Evolutionary conservation across 2,888 invertebrate species (phyloP), one percentile per base, ranked within the genome.

Genomic region (Gymnoscelis rufifasciata): DNA sequence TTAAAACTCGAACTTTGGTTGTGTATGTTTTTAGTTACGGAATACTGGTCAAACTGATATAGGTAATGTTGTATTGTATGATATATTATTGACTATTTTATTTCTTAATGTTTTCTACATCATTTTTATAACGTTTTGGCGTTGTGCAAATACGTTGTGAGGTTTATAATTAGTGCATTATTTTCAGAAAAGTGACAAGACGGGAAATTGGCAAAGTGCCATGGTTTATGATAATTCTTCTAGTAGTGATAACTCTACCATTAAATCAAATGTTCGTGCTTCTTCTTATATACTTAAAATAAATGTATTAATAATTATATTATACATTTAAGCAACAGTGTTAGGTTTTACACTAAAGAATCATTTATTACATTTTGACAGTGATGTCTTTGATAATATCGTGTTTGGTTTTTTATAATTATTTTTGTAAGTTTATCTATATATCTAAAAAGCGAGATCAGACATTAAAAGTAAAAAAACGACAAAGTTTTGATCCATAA

Each of bases 1-100:
- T 56, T 53, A 15, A 38, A 54, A 58, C 47, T 43, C 43, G 46
- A 19, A 48, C 48, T 47, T 52, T 51, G 59, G 62, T 60, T 62
- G 61, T 62, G 57, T 56, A 52, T 31, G n/a, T 31, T 8, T 47
- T 49, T 2, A 53, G 49, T 44, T 56, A 57, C 53, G 45, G 28
- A 52, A 52, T 57, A 51, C 50, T 52, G 50, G 38, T 28, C 10
- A 44, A 38, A 19, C 29, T 44, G 13, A 29, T 35, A 30, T 43
- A 6, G 23, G 10, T 28, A 8, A 23, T 37, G 23, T 38, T 26
- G 43, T 44, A 19, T 11, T 6, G 10, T 12, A 31, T 33, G 29
- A n/a, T 38, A 23, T n/a, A 26, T 31, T 7, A 26, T 41, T 43
- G 19, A 10, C 30, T 29, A 10, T 8, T 31, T 8, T 23, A 1